Base-by-base conservation (phyloP, 2,797 vertebrate genomes). In the Acanthiza pusilla region DNA sequence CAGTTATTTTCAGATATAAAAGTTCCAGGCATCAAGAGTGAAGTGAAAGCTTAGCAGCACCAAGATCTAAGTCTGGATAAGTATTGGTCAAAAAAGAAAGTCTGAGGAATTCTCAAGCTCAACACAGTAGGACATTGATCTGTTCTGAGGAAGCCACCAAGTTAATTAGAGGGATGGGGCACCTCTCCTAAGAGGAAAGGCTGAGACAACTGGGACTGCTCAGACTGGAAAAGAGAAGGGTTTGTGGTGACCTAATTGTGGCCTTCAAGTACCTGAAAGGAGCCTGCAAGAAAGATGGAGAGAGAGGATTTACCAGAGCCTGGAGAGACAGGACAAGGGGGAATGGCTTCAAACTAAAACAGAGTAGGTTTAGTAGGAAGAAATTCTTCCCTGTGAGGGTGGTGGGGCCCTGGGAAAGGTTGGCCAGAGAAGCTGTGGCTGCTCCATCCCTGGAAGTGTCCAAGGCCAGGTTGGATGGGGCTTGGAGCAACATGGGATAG, bases 401-500 rank as follows among this genome's bases (percentile, higher is more conserved):
- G 25, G 12, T 2, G 15, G 72, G 30, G 2, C 11, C 2, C 15
- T 58, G 8, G 9, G 18, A 61, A 15, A 68, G 10, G 5, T 1
- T 76, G 1, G 8, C 36, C 50, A 62, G 27, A 50, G 27, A 68
- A 55, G 8, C 4, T 79, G 45, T 38, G 38, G 23, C 3, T 66
- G 15, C 2, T 10, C 5, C 30, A 60, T 17, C n/a, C 26, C 26
- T 72, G 65, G 17, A 38, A 58, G 8, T 65, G 50, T 22, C 7
- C 25, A 45, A 65, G 38, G 8, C 3, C 65, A 71, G n/a, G 25
- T 1, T 77, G 50, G 29, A 34, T 3, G 3, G 4, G 12, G 20
- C 17, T 45, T 16, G 10, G 38, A 77, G 27, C 2, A 26, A 8
- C 2, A 12, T 51, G 25, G 25, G 0, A 1, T 6, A 7, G 10